Evolutionary conservation across 2,113 vertebrate genomes (phyloP), one percentile per base, ranked within the genome.

Genomic region (Aegotheles bennettii): DNA sequence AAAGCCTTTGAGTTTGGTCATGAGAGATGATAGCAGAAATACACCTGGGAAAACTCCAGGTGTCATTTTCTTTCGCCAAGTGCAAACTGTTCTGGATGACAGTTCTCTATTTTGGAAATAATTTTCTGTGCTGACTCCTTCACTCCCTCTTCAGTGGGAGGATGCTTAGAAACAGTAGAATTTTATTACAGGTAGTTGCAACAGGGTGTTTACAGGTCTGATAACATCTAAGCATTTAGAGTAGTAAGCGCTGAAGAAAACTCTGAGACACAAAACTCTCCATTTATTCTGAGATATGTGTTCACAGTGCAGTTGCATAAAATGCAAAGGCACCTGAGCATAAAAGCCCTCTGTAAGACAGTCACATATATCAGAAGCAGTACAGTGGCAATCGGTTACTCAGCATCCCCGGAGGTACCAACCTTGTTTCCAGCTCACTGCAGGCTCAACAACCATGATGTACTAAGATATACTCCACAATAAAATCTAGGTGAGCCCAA

Each of bases 381-480:
- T 18, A 24, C 8, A 69, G 13, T 3, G 33, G 42, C 12, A 36
- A 59, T n/a, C 2, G 2, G 18, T n/a, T n/a, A 23, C 38, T 67
- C 61, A 38, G 11, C 69, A 78, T 25, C 28, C 31, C 65, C 4
- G 2, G n/a, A 77, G 23, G 23, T 21, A 28, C 19, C 24, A 73
- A 15, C 7, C 13, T 53, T 50, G 21, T 36, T 82, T 61, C 42
- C 45, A 48, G 35, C 26, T 73, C 59, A 29, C 25, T 35, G 53
- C 19, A 69, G 23, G 23, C 33, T 78, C 35, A 67, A 21, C 2
- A 9, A 7, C 57, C 5, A 2, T 9, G n/a, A 9, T 73, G 6
- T 61, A n/a, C 43, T 26, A 24, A 74, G 28, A 64, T 9, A 5
- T 24, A 16, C 43, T 43, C 68, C 42, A n/a, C 0, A 0, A 16